A percentile compares a stretch with the other conserved stretches of the same genome.
phyloP scores from a whole-genome alignment of 2,888 invertebrate species.

The Idaea biselata region DNA sequence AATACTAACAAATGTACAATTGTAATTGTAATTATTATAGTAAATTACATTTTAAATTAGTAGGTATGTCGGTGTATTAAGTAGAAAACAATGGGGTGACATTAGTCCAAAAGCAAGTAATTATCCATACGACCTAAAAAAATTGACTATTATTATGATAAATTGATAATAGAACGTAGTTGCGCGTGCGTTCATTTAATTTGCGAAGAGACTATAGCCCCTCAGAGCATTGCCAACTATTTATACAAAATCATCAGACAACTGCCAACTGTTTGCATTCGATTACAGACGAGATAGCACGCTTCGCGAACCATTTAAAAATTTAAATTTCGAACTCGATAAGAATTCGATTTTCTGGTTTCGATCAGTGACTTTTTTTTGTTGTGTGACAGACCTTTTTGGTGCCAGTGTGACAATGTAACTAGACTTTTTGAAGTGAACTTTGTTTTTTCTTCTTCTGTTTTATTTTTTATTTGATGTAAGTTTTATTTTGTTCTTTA shows the following conservation, averaged over 20 bases:
- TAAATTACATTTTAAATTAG: no score
- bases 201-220: neutral
- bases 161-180: neutral
- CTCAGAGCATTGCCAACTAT: conserved; percentile 40
- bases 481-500: neutral
- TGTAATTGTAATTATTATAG: no score
- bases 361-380: conserved; percentile 5
- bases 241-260: conserved; percentile 62
- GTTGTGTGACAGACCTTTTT: conserved; percentile 20
- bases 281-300: conserved; percentile 30
- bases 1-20: no score
- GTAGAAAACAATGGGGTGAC: no score
- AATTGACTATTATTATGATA: neutral
- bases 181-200: neutral
- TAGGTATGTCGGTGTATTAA: no score
- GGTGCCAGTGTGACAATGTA: conserved; percentile 37
- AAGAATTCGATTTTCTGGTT: neutral
- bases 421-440: conserved; percentile 30
- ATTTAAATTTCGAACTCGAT: conserved; percentile 10
- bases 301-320: conserved; percentile 28
- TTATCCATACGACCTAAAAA: neutral
- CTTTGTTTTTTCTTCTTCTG: conserved; percentile 14
- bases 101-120: no score
- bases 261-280: conserved; percentile 50
- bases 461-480: neutral